phyloP scores from a whole-genome alignment of 2,888 invertebrate species.

The Agrochola macilenta region DNA sequence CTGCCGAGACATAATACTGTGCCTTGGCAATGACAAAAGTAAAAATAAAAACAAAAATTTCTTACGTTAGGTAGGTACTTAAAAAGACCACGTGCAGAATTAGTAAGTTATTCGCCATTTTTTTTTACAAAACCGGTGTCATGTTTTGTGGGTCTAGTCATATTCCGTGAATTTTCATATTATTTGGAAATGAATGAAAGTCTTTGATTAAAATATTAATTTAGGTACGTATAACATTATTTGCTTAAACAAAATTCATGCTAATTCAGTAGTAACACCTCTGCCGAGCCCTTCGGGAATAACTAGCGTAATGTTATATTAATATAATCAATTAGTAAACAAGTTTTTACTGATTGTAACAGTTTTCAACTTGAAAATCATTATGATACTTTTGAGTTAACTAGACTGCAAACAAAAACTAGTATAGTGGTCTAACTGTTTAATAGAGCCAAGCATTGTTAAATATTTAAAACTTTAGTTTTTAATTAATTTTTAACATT shows the following conservation, averaged over 20 bases:
- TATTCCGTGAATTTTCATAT: background rate
- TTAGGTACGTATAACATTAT: too few species aligned
- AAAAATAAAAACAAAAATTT: background rate
- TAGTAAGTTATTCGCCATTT: background rate
- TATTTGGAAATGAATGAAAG: background rate
- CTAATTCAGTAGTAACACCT: background rate
- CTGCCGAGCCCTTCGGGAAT: background rate
- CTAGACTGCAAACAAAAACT: slow-evolving; percentile 1
- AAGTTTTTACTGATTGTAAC: background rate
- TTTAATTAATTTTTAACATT: background rate
- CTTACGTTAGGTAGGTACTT: background rate
- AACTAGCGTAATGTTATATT: background rate
- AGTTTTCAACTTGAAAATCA: background rate
- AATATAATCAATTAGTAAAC: background rate
- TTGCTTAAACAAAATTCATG: background rate
- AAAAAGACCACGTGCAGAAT: background rate
- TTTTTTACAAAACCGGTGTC: background rate
- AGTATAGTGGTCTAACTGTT: background rate
- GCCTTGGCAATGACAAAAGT: background rate
- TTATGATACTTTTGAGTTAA: background rate
- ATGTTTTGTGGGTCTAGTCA: background rate
- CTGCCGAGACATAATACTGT: too few species aligned
- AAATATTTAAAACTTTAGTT: background rate
- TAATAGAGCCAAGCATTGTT: background rate
- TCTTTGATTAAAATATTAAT: background rate